Conservation (phyloP, 2,113 vertebrate species). For the Uria lomvia region DNA sequence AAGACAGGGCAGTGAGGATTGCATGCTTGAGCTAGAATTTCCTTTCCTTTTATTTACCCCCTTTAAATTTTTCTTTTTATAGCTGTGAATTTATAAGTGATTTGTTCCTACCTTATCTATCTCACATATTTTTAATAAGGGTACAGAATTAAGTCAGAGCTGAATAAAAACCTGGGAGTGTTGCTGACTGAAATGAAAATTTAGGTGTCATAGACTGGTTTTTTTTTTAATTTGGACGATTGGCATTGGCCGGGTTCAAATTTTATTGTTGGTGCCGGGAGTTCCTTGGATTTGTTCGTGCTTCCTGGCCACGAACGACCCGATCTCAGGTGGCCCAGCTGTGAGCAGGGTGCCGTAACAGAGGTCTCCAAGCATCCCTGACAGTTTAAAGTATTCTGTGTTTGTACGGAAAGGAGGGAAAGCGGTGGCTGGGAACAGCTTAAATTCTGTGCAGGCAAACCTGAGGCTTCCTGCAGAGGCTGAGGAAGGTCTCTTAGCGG, state of each 20-base stretch:
- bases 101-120: not conserved
- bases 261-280: not conserved
- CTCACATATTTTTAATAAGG: not conserved
- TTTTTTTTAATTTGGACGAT: not conserved
- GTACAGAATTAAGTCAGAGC: not conserved
- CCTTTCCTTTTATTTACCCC: not conserved
- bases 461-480: not conserved
- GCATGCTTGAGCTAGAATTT: not conserved
- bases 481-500: not conserved
- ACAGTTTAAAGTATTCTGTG: not conserved
- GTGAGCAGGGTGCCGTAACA: not conserved
- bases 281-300: not conserved
- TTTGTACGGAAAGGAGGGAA: not conserved
- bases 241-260: rapidly evolving
- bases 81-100: not conserved
- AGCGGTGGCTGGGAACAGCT: not conserved
- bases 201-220: not conserved
- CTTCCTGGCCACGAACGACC: not conserved
- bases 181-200: not conserved
- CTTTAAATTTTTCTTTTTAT: not conserved
- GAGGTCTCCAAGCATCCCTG: not conserved
- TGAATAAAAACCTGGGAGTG: not conserved
- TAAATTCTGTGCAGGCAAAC: not conserved
- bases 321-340: not conserved
- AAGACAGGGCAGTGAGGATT: not conserved